phyloP scores from a whole-genome alignment of 2,888 invertebrate species.

The Vannuccia rotundouncinata region DNA sequence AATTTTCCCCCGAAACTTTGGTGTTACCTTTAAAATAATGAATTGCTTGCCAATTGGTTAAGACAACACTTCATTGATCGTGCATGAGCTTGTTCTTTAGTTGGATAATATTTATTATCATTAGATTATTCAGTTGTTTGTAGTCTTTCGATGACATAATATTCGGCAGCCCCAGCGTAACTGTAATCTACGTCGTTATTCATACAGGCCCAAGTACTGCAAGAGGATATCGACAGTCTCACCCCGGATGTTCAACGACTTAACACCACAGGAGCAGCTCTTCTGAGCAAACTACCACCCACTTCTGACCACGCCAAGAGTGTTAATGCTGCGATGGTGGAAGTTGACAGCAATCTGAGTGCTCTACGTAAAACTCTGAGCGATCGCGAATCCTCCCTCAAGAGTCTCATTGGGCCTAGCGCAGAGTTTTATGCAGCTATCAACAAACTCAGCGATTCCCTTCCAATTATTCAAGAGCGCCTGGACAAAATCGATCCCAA shows the following conservation, averaged over 20 bases:
- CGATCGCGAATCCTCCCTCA: conserved; percentile 77
- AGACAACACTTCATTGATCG: too few relatives aligned
- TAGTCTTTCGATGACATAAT: too few relatives aligned
- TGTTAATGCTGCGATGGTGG: conserved; percentile 59
- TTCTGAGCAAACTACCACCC: conserved; percentile 21
- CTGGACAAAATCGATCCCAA: background rate
- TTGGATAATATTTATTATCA: too few relatives aligned
- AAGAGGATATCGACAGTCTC: conserved; percentile 73
- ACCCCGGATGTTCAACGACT: conserved; percentile 64
- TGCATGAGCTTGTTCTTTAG: too few relatives aligned
- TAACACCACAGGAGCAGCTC: background rate
- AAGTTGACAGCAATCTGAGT: conserved; percentile 69
- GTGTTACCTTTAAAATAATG: too few relatives aligned
- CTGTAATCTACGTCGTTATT: background rate
- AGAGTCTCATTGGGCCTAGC: conserved; percentile 83
- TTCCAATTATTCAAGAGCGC: conserved; percentile 51
- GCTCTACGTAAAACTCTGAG: conserved; percentile 72
- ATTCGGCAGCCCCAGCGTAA: too few relatives aligned
- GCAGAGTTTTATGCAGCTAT: conserved; percentile 84
- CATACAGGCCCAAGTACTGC: conserved; percentile 55
- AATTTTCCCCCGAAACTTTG: too few relatives aligned
- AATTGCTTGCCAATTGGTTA: too few relatives aligned
- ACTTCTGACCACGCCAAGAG: conserved; percentile 41
- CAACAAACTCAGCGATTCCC: conserved; percentile 73
- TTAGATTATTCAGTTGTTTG: too few relatives aligned